Percentiles rank a stretch among this genome's conserved stretches.
These are phyloP conservation scores for Macaria liturata DNA, from an alignment of 2,888 invertebrate species.

Conservation along the genomic window DNA sequence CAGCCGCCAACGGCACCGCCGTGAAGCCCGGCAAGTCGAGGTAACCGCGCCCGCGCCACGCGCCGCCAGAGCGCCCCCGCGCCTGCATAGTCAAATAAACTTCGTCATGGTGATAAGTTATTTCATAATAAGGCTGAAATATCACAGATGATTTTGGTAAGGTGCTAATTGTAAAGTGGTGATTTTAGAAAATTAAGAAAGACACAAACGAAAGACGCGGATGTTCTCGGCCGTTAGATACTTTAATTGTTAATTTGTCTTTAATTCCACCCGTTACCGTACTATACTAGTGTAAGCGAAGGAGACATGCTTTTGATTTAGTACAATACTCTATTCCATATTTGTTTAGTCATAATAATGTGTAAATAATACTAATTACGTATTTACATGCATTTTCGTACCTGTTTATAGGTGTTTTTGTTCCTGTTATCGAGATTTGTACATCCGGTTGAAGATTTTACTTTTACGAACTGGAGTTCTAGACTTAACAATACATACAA, in stretches of 20 bases:
- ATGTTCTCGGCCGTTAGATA: conserved; percentile 61
- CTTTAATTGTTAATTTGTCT: conserved; percentile 77
- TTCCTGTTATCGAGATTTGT: conserved; percentile 37
- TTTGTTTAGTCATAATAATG: conserved; percentile 33
- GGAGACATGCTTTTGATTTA: conserved; percentile 61
- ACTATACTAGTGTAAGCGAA: conserved; percentile 75
- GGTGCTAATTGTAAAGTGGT: conserved; percentile 75
- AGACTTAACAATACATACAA: conserved; percentile 2
- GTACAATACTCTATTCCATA: conserved; percentile 41
- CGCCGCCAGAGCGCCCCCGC: conserved; percentile 30
- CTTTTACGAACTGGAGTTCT: conserved; percentile 5
- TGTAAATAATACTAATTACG: conserved; percentile 39
- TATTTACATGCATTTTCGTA: conserved; percentile 55
- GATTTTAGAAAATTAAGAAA: conserved; percentile 67
- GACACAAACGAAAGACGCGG: conserved; percentile 58
- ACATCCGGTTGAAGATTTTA: conserved; percentile 8
- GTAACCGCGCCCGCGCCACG: conserved; percentile 54
- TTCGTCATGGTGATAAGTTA: conserved; percentile 70
- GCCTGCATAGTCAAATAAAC: conserved; percentile 73
- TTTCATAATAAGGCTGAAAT: conserved; percentile 77
- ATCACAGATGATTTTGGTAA: conserved; percentile 79
- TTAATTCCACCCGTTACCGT: conserved; percentile 82
- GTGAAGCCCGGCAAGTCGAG: conserved; percentile 80
- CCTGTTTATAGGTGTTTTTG: conserved; percentile 49
- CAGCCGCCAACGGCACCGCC: conserved; percentile 86